phyloP scores from a whole-genome alignment of 2,113 vertebrate species.

The Cavia aperea region DNA sequence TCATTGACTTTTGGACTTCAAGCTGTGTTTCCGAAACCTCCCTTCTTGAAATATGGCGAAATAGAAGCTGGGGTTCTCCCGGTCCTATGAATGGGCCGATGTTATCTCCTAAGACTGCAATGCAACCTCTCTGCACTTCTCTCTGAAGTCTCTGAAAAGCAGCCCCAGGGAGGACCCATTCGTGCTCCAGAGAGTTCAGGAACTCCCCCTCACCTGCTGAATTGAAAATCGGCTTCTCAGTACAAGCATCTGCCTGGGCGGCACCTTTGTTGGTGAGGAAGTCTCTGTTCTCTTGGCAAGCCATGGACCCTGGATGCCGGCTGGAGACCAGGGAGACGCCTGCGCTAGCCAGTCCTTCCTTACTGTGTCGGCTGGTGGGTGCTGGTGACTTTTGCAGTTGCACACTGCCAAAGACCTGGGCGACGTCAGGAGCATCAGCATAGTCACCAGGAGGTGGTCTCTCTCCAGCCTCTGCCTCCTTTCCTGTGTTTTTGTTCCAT shows the following conservation, averaged over 20 bases:
- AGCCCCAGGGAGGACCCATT: not conserved
- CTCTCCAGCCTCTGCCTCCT: not conserved
- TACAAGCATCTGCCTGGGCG: not conserved
- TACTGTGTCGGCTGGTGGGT: not conserved
- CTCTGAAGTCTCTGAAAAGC: not conserved
- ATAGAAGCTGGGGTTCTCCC: not conserved
- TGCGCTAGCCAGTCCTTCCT: not conserved
- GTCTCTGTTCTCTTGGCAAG: not conserved
- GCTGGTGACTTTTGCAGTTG: not conserved
- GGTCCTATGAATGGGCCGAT: not conserved
- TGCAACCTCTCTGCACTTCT: not conserved
- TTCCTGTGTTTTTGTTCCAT: not conserved
- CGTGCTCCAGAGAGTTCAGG: not conserved
- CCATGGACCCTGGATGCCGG: not conserved
- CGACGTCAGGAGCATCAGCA: too few species aligned
- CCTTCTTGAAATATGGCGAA: not conserved
- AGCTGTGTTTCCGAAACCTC: not conserved
- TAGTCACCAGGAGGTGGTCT: not conserved
- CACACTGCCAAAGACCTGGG: not conserved
- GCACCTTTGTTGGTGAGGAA: not conserved
- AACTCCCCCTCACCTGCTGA: not conserved
- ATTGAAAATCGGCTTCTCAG: not conserved
- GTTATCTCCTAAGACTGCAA: not conserved
- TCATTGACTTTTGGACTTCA: not conserved
- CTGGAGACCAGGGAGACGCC: not conserved